These are phyloP conservation scores for Pseudois nayaur DNA, from an alignment of 2,113 vertebrate genomes.

Conservation along the genomic window DNA sequence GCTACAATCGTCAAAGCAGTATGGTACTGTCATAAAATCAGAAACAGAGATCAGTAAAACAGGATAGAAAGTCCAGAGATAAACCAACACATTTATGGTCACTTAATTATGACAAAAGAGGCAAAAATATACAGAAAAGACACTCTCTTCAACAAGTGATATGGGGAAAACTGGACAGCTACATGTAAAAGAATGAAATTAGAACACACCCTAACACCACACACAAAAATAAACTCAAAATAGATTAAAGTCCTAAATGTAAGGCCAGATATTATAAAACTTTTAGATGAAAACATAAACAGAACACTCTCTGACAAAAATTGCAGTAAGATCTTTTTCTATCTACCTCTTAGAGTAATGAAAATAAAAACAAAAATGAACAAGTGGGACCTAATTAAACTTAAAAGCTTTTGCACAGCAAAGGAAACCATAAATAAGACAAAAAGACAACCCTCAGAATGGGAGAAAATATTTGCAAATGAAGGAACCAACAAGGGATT, in stretches of 20 bases:
- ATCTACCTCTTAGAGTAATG: background rate
- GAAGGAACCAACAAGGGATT: background rate
- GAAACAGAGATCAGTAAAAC: background rate
- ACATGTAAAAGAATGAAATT: background rate
- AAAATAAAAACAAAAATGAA: background rate
- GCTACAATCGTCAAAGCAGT: background rate
- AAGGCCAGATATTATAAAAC: background rate
- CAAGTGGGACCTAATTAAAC: background rate
- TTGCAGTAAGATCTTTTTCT: background rate
- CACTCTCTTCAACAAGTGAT: background rate
- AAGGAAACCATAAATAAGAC: background rate
- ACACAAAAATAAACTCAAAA: background rate
- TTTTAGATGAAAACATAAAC: background rate
- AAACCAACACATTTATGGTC: background rate
- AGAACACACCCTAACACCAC: background rate
- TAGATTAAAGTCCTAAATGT: background rate
- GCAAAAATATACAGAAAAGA: background rate
- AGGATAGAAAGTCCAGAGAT: background rate
- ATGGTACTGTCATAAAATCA: background rate
- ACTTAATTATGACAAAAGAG: background rate
- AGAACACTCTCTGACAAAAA: background rate
- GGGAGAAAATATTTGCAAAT: background rate
- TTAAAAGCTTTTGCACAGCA: background rate
- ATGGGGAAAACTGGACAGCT: background rate
- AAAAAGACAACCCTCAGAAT: background rate